phyloP scores from a whole-genome alignment of 1,140 invertebrate species.

The Centruroides sculpturatus region DNA sequence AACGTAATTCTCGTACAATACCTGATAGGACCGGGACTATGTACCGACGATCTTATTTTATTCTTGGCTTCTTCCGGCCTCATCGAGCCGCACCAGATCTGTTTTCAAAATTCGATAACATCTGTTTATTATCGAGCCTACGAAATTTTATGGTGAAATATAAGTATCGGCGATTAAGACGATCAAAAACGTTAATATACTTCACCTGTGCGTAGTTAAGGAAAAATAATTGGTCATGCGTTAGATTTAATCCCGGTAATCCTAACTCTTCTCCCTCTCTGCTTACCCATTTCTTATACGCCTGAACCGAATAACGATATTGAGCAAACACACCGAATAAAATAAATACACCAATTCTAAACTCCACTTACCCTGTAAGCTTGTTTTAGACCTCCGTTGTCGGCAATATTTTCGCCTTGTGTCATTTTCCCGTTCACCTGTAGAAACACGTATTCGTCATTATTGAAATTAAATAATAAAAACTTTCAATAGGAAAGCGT shows the following conservation, averaged over 20 bases:
- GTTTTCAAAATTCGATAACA: too few species aligned
- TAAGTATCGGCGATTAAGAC: too few species aligned
- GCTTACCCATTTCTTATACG: conserved; percentile 22
- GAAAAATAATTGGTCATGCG: conserved; percentile 72
- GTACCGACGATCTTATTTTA: conserved; percentile 85
- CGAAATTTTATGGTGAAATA: too few species aligned
- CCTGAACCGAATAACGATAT: conserved; percentile 18
- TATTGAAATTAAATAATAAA: conserved; percentile 11
- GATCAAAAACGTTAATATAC: too few species aligned
- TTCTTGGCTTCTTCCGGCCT: conserved; percentile 85
- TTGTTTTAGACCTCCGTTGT: conserved; percentile 90
- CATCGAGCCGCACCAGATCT: conserved; percentile 96
- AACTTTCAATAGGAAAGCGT: too few species aligned
- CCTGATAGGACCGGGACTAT: conserved; percentile 84
- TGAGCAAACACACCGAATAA: too few species aligned
- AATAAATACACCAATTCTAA: too few species aligned
- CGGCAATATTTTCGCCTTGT: conserved; percentile 60
- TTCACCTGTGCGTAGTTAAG: conserved; percentile 61
- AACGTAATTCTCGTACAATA: too few species aligned
- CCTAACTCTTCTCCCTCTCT: conserved; percentile 15
- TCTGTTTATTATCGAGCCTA: too few species aligned
- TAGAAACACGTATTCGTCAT: conserved; percentile 10
- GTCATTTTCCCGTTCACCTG: conserved; percentile 19
- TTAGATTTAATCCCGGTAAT: conserved; percentile 24
- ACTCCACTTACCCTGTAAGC: conserved; percentile 55